Conservation (phyloP, 2,113 vertebrate genomes). For the Micromys minutus region DNA sequence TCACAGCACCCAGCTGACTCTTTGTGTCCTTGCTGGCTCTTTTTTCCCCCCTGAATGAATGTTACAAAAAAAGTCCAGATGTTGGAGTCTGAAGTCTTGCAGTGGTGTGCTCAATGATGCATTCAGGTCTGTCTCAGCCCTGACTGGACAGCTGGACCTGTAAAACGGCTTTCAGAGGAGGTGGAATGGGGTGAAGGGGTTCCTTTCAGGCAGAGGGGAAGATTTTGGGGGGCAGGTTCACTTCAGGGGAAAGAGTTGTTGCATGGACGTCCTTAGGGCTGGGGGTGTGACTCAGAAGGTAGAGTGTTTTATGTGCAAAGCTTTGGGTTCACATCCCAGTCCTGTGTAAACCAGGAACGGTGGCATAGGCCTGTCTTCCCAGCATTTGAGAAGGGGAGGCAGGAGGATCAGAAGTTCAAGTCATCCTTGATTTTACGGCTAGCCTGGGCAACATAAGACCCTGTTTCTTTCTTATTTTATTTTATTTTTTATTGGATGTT, state of each 20-base stretch:
- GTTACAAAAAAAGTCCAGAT: slow-evolving; percentile 51
- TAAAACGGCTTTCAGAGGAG: background rate
- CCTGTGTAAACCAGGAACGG: background rate
- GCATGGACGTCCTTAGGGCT: accelerated
- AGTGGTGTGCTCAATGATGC: background rate
- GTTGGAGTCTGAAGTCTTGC: background rate
- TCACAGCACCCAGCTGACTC: background rate
- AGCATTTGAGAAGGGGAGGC: background rate
- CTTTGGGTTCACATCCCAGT: background rate
- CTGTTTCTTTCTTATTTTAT: too few relatives aligned
- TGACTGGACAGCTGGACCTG: background rate
- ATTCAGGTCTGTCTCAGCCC: background rate
- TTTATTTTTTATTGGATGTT: too few relatives aligned
- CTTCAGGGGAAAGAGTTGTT: background rate
- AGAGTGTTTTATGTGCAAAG: background rate
- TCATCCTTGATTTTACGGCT: background rate
- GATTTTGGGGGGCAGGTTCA: background rate
- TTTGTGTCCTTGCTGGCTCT: background rate
- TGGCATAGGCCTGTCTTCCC: too few relatives aligned
- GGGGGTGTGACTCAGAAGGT: background rate
- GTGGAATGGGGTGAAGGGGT: background rate
- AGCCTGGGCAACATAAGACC: background rate
- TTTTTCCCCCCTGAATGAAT: slow-evolving; percentile 27
- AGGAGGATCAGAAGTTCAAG: background rate
- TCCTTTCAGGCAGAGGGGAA: background rate